Evolutionary conservation across 2,113 vertebrate species (phyloP), one percentile per base, ranked within the genome.

Genomic region (Notarius lentiginosus): DNA sequence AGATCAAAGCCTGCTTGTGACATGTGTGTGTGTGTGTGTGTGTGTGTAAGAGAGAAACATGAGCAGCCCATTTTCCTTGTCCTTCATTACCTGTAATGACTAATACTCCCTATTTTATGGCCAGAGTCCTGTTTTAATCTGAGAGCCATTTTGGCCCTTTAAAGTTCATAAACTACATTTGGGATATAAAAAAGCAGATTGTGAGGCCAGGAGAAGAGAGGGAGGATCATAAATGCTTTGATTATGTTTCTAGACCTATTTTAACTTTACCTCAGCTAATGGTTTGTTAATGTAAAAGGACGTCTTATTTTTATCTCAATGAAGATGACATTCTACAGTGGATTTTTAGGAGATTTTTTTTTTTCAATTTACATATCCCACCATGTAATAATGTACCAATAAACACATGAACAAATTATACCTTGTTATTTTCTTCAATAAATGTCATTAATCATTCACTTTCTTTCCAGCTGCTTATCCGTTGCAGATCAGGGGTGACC

Each of bases 361-460:
- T 95, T 96, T 94, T 97, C 98, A 94, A 97, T 98, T 98, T 97
- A 96, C 95, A 96, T 98, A 97, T 96, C 94, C 95, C 95, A 93
- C 96, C 96, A 96, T 98, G 97, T 99, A 98, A 96, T 97, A 97
- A 95, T 97, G 96, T 98, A 95, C 94, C 95, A 99, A 98, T 99
- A 99, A 99, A 99, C 97, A 97, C 95, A 94, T 96, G 95, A 94
- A 94, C 92, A 96, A 96, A 95, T 90, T 92, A 88, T 34, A 60
- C 34, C 5, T 63, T 80, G 27, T 86, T 61, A 2, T 22, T 58
- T 89, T 18, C 87, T 77, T 30, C 12, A 58, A 2, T 20, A 20
- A 8, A 34, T 58, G 15, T 20, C 27, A 27, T 79, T 20, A 58
- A 22, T 41, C 41, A 41, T 41, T 41, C 41, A 41, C 41, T 41